Conservation (phyloP, 2,888 invertebrate genomes). For the Epistrophe grossulariae region DNA sequence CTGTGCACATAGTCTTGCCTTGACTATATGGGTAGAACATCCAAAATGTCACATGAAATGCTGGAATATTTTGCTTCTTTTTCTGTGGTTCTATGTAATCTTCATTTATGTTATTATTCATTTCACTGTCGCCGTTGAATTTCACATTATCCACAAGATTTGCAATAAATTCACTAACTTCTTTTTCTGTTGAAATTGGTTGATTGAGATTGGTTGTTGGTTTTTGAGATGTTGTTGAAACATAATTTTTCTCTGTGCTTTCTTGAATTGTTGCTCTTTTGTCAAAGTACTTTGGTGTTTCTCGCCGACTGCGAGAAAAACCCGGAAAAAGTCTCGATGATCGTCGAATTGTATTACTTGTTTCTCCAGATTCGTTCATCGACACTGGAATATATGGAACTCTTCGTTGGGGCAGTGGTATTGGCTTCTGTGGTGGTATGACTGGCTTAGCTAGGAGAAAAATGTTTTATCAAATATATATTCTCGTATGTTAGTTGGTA, state of each 20-base stretch:
- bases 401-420: slow-evolving; percentile 65
- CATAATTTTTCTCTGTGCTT: slow-evolving; percentile 49
- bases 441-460: slow-evolving; percentile 38
- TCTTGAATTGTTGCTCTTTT: slow-evolving; percentile 21
- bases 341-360: slow-evolving; percentile 79
- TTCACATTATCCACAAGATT: slow-evolving; percentile 83
- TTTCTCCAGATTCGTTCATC: slow-evolving; percentile 79
- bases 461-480: too few species aligned
- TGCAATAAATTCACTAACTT: slow-evolving; percentile 82
- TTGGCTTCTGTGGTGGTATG: slow-evolving; percentile 10
- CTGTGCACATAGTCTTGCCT: slow-evolving; percentile 83
- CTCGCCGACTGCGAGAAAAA: slow-evolving; percentile 79
- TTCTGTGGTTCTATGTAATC: slow-evolving; percentile 56
- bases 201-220: slow-evolving; percentile 14
- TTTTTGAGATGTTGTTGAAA: slow-evolving; percentile 39
- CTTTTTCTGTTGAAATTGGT: slow-evolving; percentile 65
- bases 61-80: slow-evolving; percentile 79
- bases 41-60: slow-evolving; percentile 89
- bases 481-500: too few species aligned
- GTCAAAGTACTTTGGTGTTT: slow-evolving; percentile 49
- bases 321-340: slow-evolving; percentile 81
- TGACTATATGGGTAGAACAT: slow-evolving; percentile 89
- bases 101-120: slow-evolving; percentile 79
- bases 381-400: slow-evolving; percentile 82
- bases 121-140: slow-evolving; percentile 79